Evolutionary conservation across 2,797 vertebrate genomes (phyloP).

Genomic region (Arctocebus calabarensis): DNA sequence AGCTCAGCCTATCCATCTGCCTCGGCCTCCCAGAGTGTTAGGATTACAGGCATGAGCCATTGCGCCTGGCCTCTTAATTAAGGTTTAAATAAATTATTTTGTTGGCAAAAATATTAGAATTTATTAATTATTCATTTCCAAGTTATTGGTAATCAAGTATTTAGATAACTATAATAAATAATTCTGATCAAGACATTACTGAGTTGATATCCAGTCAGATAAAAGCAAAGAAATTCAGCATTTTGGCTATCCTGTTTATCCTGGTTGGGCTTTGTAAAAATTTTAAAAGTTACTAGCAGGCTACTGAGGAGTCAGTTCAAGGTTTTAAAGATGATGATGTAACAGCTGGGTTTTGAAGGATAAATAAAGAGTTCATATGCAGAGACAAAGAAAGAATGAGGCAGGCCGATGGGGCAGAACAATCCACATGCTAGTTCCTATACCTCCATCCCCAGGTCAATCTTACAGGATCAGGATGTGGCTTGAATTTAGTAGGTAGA

Average conservation of each 20-base stretch:
- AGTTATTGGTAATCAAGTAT: conserved; percentile 39
- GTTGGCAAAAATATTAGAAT: not conserved
- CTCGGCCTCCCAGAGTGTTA: too few relatives aligned
- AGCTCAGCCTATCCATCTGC: too few relatives aligned
- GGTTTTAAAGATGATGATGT: not conserved
- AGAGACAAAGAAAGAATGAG: not conserved
- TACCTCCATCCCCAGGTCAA: not conserved
- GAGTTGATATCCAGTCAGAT: not conserved
- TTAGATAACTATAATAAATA: conserved; percentile 40
- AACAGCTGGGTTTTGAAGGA: not conserved
- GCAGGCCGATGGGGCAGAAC: not conserved
- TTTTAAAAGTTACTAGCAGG: not conserved
- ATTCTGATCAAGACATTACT: conserved; percentile 37
- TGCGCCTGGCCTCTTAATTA: not conserved
- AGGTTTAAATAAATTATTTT: conserved; percentile 53
- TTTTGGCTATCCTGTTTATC: conserved; percentile 38
- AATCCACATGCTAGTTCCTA: not conserved
- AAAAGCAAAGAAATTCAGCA: conserved; percentile 17
- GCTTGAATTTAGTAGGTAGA: not conserved
- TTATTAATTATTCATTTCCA: conserved; percentile 39
- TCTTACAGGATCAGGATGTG: not conserved
- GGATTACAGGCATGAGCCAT: too few relatives aligned
- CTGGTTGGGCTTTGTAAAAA: conserved; percentile 16
- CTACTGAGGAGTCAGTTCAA: not conserved
- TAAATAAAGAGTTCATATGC: not conserved